Evolutionary conservation across 2,888 invertebrate species (phyloP), one percentile per base, ranked within the genome.

Genomic region (Athalia circularis): DNA sequence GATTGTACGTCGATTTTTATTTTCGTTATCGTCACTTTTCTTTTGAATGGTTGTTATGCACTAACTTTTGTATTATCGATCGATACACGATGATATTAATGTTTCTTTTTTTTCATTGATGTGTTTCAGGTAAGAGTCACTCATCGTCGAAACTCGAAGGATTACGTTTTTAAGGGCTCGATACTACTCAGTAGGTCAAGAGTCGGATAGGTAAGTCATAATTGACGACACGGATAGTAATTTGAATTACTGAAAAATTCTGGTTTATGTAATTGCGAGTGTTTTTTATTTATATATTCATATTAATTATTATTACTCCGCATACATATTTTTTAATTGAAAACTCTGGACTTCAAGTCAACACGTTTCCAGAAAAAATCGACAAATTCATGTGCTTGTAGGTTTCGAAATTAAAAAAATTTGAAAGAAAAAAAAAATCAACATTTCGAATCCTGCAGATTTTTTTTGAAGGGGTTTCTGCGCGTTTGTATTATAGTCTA

Each of bases 81-180:
- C 29, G 29, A 29, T 29, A 1, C 2, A 29, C 29, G 29, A 29
- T 29, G 29, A 29, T 29, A 29, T 29, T 29, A 29, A 29, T 52
- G 52, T 9, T 52, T 9, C 52, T 48, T 43, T 54, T 65, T 50
- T 45, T 59, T 59, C 8, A 43, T 70, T 47, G 54, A 5, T 70
- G 29, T 70, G 70, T 70, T 70, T 47, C 70, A 70, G 70, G 70
- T 70, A 70, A 70, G 70, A 70, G 70, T 45, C 70, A 70, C 13
- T 52, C 52, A 52, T 57, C 57, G 29, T 68, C 68, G 43, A 68
- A 68, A 68, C 50, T 68, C 52, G 68, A 68, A 43, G 54, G 54
- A 52, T 68, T 68, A 52, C 68, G 11, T 68, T 54, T 57, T 57
- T 70, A 59, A 57, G 43, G 45, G 54, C 70, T 43, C 45, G 13